Base-by-base conservation (phyloP, 1,140 invertebrate genomes). In the Cydia fagiglandana region DNA sequence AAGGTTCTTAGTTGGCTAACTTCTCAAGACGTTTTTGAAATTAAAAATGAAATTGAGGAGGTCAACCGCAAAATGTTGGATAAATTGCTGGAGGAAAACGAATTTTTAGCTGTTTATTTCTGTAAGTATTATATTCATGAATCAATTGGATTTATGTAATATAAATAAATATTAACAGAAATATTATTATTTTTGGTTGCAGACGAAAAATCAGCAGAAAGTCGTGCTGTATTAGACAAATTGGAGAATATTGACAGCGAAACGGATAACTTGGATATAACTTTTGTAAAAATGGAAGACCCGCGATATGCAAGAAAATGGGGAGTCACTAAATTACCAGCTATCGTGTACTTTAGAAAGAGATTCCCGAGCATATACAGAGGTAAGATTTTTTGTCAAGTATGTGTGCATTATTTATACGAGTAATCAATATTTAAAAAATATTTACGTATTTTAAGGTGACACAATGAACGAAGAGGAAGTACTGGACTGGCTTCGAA, bases 21-120 rank as follows among this genome's bases (percentile, higher is more conserved):
- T 10, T 98, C 97, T 13, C 97, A 98, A 88, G 98, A 99, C 90
- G 97, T 98, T 28, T 98, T 99, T 93, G 97, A 98, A 93, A 96
- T 98, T 47, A 98, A 98, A 94, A 98, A 98, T 89, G 98, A 99
- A 95, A 99, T 99, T 85, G 98, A 98, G 91, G 97, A 98, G 91
- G 97, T 99, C 0, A 99, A 98, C 88, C 95, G 96, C 61, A 98
- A 98, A 93, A 98, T 99, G 98, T 92, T 99, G 64, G 97, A 98
- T 81, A 99, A 99, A 92, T 90, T 98, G 2, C 92, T 99, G 1
- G 97, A 98, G 80, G 98, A 98, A 90, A 98, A 98, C 85, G 98
- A 99, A 93, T 99, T 98, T 88, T 93, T 99, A 17, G 96, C 97
- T n/a, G 98, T 99, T 30, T 99, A 97, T 86, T 99, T 99, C 86